Evolutionary conservation across 2,888 invertebrate genomes (phyloP), one percentile per base, ranked within the genome.

Genomic region (Sipha maydis): DNA sequence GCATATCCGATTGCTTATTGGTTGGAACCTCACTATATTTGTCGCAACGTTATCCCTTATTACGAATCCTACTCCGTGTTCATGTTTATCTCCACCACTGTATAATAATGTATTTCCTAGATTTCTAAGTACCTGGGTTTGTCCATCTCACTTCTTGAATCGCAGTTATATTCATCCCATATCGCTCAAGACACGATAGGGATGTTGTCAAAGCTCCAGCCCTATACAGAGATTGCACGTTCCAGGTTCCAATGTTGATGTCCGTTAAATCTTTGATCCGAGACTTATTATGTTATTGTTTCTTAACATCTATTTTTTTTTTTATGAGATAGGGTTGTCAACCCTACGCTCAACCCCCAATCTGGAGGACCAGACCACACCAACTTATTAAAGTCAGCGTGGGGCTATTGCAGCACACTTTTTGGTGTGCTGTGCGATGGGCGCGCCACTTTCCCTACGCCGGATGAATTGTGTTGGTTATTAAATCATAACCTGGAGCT

Each of bases 81-180:
- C 76, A 31, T 76, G 76, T 76, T 76, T 76, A 7, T 76, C 34
- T 21, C 11, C 76, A 38, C 38, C 41, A 7, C 76, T 76, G 41
- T 76, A 76, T 38, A 76, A 76, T 21, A 19, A 14, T 19, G 76
- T 34, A 9, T 19, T 76, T 76, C 41, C 41, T 41, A 38, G 76
- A 41, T 19, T 38, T 76, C 41, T 41, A 38, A 25, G 41, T 76
- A 1, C 76, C 38, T 38, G 38, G 69, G n/a, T 38, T 67, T 82
- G 34, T 67, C 67, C 69, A 82, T 82, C 69, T 82, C 17, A 82
- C 69, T 82, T 82, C 69, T 82, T 82, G 38, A 69, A 69, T 82
- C 1, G 67, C 69, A 41, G 69, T 82, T 14, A 82, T 69, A 69
- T 82, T 67, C 67, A 82, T 67, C 67, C n/a, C n/a, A n/a, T 82